phyloP scores from a whole-genome alignment of 2,113 vertebrate genomes.

The Indicator indicator region DNA sequence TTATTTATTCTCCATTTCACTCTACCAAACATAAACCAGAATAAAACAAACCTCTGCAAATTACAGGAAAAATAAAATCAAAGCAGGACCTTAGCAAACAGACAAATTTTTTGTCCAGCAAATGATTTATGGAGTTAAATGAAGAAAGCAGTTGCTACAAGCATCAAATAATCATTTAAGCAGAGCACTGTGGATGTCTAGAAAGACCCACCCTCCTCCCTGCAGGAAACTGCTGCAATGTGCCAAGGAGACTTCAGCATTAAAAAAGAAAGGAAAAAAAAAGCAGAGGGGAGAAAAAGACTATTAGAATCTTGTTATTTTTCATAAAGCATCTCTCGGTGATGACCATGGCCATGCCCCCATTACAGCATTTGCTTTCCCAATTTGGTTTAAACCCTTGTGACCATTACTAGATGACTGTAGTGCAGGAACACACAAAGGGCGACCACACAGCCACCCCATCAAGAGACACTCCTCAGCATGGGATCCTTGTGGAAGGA shows the following conservation, averaged over 20 bases:
- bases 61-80: not conserved
- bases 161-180: slow-evolving; percentile 10
- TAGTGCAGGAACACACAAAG: fast-evolving
- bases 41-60: not conserved
- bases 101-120: not conserved
- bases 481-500: not conserved
- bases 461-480: fast-evolving
- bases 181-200: not conserved
- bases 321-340: not conserved
- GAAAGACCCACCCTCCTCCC: not conserved
- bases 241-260: not conserved
- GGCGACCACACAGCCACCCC: not conserved
- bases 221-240: not conserved
- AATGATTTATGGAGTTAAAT: not conserved
- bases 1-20: not conserved
- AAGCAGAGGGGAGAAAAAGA: too few relatives aligned
- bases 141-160: not conserved
- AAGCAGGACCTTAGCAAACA: not conserved
- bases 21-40: not conserved
- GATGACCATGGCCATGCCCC: not conserved
- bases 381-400: fast-evolving
- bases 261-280: not conserved
- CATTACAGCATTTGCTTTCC: not conserved
- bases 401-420: fast-evolving
- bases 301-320: not conserved